Evolutionary conservation across 2,113 vertebrate genomes (phyloP).

Genomic region (Silurus glanis): DNA sequence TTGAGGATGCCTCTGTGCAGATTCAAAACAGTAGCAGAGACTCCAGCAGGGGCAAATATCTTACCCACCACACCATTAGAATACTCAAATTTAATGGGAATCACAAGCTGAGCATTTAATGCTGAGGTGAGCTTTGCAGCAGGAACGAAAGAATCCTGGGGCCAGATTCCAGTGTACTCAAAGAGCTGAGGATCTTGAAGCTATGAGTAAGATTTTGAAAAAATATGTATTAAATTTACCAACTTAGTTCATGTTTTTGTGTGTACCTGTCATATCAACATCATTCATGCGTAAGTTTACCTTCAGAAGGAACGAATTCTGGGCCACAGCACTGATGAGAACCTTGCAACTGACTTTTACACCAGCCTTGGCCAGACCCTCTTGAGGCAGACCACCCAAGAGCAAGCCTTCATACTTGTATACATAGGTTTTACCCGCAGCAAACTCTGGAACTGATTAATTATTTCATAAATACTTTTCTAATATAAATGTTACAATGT

Average conservation of each 20-base stretch:
- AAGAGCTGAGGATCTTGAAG: slow-evolving; percentile 67
- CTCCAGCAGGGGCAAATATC: slow-evolving; percentile 68
- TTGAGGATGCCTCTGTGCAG: slow-evolving; percentile 76
- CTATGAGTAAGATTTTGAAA: too few species aligned
- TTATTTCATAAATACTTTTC: neutral
- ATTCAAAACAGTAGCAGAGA: slow-evolving; percentile 70
- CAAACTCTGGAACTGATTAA: slow-evolving; percentile 72
- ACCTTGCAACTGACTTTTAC: slow-evolving; percentile 73
- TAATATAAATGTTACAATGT: neutral
- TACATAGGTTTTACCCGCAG: slow-evolving; percentile 62
- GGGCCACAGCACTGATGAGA: slow-evolving; percentile 63
- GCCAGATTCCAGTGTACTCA: slow-evolving; percentile 75
- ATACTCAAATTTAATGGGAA: slow-evolving; percentile 77
- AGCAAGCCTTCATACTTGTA: slow-evolving; percentile 77
- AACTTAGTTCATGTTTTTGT: too few species aligned
- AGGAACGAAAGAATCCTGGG: slow-evolving; percentile 64
- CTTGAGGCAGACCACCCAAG: slow-evolving; percentile 73
- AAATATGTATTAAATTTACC: too few species aligned
- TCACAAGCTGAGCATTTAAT: slow-evolving; percentile 63
- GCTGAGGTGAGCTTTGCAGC: slow-evolving; percentile 68
- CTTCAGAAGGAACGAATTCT: slow-evolving; percentile 61
- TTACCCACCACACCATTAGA: slow-evolving; percentile 69
- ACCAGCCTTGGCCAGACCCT: slow-evolving; percentile 68
- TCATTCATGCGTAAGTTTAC: neutral
- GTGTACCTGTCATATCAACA: slow-evolving; percentile 57